Base-by-base conservation (phyloP, 2,113 vertebrate species). In the Axis porcinus region DNA sequence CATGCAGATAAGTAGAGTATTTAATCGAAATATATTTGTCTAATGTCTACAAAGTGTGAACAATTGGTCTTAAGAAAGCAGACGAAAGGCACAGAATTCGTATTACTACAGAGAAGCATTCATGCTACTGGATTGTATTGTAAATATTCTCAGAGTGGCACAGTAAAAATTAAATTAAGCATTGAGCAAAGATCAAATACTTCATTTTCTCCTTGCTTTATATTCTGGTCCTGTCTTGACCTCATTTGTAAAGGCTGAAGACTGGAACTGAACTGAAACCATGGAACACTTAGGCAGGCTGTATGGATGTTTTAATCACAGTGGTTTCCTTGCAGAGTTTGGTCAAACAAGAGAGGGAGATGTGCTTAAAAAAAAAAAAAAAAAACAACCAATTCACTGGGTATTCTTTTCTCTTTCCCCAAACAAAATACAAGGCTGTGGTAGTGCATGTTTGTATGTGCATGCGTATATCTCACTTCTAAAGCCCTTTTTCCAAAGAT, bases 61-160 rank as follows among this genome's bases (percentile, higher is more conserved):
- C 95, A 93, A 14, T 1, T 91, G 95, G 90, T 95, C 88, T 97
- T 94, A 97, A 98, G 97, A 97, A 97, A 98, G 98, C 98, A 97
- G 98, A 97, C 97, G 87, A 98, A 99, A 99, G 98, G 98, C 98
- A 98, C 98, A 89, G 97, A 97, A 96, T 98, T 6, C 97, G 96
- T 90, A 23, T 96, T 92, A 98, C 97, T 97, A 96, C 60, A 88
- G 96, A 96, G 82, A 97, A 97, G 98, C 96, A 81, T 79, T 98
- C 98, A 89, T 89, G 97, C 98, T 98, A 81, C 87, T 74, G 85
- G 27, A 3, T 30, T 92, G 79, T 74, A 93, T n/a, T n/a, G n/a
- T 96, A 97, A 98, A 92, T 95, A 52, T 2, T 36, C 83, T 36
- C 92, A 30, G 89, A 0, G 1, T 98, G 95, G 89, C 84, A 86